Base-by-base conservation (phyloP, 2,113 vertebrate species). In the Chrysochloris asiatica region DNA sequence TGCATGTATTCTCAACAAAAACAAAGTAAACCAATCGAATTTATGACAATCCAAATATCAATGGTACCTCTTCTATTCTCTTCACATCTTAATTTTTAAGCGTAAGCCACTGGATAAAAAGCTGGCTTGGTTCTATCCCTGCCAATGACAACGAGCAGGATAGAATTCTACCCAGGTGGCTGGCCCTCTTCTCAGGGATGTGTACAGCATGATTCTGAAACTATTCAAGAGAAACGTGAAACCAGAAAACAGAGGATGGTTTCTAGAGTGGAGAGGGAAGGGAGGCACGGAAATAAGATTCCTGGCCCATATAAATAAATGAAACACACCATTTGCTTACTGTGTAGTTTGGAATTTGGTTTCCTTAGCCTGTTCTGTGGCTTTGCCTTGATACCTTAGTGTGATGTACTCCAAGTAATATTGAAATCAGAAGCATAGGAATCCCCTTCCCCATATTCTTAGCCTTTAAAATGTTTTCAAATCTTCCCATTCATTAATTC, bases 381-480 rank as follows among this genome's bases (percentile, higher is more conserved):
- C 38, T 7, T 54, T 8, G 0, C 48, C 56, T n/a, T 71, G 38
- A 30, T 11, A 2, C 26, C 47, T 41, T 67, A 2, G 30, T 16
- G 8, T 21, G 14, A 30, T 7, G 3, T 24, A 2, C 8, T 28
- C 14, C n/a, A n/a, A 0, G 1, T 5, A n/a, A 13, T 50, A 26
- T 0, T 75, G 67, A 86, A 59, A 41, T 86, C n/a, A 43, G 72
- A 79, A 38, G 24, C 41, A 3, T 3, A 24, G 4, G 41, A 38
- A 30, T 45, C 0, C 28, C 26, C 26, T 14, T 79, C 16, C 30
- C 48, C 26, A 4, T 54, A 41, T 10, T 69, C 83, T 59, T 30
- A 67, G n/a, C 19, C 47, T 84, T 61, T 65, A 79, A 54, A 71
- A 50, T 61, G 33, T 7, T 21, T 59, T 71, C 38, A 87, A 9